Evolutionary conservation across 2,888 invertebrate genomes (phyloP).

Genomic region (Glyphotaelius pellucidus): DNA sequence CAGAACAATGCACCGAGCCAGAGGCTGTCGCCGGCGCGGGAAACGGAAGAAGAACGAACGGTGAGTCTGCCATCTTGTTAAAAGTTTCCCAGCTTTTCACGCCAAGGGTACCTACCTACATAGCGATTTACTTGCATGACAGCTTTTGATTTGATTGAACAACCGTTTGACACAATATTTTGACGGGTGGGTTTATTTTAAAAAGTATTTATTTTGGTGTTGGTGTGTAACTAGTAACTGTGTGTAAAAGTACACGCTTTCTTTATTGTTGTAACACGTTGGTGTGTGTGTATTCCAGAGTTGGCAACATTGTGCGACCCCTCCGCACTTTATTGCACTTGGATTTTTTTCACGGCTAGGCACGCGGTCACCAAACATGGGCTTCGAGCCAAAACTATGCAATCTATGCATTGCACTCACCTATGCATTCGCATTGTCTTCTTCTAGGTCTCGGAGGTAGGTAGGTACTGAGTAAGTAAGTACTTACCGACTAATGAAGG

Average conservation of each 20-base stretch:
- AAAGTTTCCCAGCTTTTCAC: conserved; percentile 46
- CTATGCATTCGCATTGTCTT: background rate
- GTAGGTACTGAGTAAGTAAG: background rate
- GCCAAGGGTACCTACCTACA: conserved; percentile 48
- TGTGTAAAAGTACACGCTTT: conserved; percentile 63
- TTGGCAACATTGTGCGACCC: conserved; percentile 38
- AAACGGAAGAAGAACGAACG: conserved; percentile 62
- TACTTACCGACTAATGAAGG: background rate
- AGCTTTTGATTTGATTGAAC: conserved; percentile 55
- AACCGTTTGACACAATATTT: conserved; percentile 55
- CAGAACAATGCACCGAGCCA: conserved; percentile 64
- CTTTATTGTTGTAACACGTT: conserved; percentile 54
- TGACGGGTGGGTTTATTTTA: conserved; percentile 50
- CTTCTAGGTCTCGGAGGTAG: conserved; percentile 17
- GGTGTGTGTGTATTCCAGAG: conserved; percentile 51
- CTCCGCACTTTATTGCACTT: conserved; percentile 35
- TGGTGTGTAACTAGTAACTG: conserved; percentile 54
- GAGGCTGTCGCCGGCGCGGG: conserved; percentile 63
- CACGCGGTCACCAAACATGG: conserved; percentile 52
- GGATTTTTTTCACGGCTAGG: conserved; percentile 40
- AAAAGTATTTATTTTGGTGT: conserved; percentile 38
- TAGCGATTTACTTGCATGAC: conserved; percentile 57
- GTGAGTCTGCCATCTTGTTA: conserved; percentile 61
- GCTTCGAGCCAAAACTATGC: conserved; percentile 30
- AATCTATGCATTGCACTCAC: too few species aligned